Conservation (phyloP, 2,113 vertebrate genomes). For the Tachysurus fulvidraco region DNA sequence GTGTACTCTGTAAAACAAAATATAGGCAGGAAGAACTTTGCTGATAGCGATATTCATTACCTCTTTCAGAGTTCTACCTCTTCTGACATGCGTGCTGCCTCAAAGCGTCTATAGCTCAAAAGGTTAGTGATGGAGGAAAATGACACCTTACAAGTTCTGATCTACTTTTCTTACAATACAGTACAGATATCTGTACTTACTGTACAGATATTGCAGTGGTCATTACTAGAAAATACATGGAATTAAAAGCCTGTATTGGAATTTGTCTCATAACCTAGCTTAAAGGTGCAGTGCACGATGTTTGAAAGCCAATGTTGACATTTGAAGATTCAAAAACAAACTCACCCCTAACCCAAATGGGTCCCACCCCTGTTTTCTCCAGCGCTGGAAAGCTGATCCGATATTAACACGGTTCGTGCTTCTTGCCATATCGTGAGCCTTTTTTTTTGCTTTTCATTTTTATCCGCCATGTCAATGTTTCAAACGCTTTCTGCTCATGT, state of each 20-base stretch:
- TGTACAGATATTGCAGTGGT: neutral
- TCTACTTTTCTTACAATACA: neutral
- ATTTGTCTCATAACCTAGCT: neutral
- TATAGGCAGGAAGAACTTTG: neutral
- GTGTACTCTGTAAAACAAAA: neutral
- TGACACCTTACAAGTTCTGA: neutral
- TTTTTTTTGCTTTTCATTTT: too few species aligned
- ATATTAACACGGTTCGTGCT: too few species aligned
- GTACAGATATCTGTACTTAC: too few species aligned
- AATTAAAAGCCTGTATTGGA: neutral
- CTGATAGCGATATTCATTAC: neutral
- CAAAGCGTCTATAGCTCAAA: neutral
- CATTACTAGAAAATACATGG: neutral
- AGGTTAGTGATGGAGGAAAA: neutral
- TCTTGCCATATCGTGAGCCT: too few species aligned
- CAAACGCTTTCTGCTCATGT: too few species aligned
- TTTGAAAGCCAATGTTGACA: too few species aligned
- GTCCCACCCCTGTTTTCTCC: too few species aligned
- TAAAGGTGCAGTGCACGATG: neutral
- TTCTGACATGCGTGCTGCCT: neutral
- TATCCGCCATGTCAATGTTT: too few species aligned
- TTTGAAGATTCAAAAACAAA: too few species aligned
- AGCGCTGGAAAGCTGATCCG: too few species aligned
- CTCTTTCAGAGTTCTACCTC: neutral
- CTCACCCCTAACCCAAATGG: too few species aligned